These are phyloP conservation scores for Phenganax subtilis DNA, from an alignment of 92 coral and sea anemone genomes.

Conservation along the genomic window DNA sequence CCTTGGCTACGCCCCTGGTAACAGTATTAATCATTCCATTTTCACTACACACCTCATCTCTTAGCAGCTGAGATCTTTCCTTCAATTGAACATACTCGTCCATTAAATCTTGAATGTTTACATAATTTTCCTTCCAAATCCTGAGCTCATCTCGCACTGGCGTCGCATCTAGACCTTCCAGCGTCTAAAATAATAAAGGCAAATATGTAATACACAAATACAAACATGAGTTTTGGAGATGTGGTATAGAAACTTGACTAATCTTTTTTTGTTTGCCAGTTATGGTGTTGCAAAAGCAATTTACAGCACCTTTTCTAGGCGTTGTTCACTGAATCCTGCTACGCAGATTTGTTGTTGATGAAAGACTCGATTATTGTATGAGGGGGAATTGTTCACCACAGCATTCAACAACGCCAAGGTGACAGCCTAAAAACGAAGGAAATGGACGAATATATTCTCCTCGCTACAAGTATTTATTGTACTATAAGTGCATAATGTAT, in stretches of 20 bases:
- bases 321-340: slow-evolving; percentile 85
- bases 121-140: slow-evolving; percentile 77
- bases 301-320: slow-evolving; percentile 63
- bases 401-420: slow-evolving; percentile 78
- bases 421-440: slow-evolving; percentile 52
- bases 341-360: slow-evolving; percentile 89
- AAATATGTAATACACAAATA: no score
- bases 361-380: slow-evolving; percentile 78
- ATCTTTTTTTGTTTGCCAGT: no score
- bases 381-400: slow-evolving; percentile 63
- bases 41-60: slow-evolving; percentile 71
- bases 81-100: slow-evolving; percentile 81
- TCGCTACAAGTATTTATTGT: not conserved
- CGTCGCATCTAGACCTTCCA: slow-evolving; percentile 82
- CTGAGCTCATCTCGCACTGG: slow-evolving; percentile 77
- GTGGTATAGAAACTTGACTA: no score
- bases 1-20: not conserved
- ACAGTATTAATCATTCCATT: no score
- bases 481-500: not conserved
- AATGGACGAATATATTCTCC: not conserved
- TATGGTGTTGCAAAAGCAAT: no score
- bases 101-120: slow-evolving; percentile 81
- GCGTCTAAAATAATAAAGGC: slow-evolving; percentile 42
- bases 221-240: no score
- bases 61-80: slow-evolving; percentile 82